Conservation (phyloP, 1,140 invertebrate genomes). For the Plodia interpunctella region DNA sequence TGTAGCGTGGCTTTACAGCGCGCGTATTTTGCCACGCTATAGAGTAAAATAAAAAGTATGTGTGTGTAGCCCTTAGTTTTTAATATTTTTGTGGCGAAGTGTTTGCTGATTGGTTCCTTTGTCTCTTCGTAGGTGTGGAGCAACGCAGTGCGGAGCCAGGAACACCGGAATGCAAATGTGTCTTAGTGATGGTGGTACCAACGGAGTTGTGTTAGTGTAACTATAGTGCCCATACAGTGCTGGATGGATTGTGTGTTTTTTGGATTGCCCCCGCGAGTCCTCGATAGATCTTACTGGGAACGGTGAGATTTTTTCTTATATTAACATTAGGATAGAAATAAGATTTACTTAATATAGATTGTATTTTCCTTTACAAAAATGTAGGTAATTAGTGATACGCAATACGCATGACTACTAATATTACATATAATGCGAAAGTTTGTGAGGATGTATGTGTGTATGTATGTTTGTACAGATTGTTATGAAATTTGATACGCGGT, state of each 20-base stretch:
- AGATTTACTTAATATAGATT: no score
- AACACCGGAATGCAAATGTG: slow-evolving; percentile 60
- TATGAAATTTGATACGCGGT: no score
- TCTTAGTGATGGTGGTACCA: slow-evolving; percentile 55
- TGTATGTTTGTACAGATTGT: no score
- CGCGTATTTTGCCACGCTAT: slow-evolving; percentile 40
- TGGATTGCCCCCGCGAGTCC: slow-evolving; percentile 71
- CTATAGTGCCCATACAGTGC: slow-evolving; percentile 67
- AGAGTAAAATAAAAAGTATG: slow-evolving; percentile 24
- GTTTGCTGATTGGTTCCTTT: slow-evolving; percentile 53
- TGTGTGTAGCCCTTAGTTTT: slow-evolving; percentile 38
- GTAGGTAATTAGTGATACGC: no score
- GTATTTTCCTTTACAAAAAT: not conserved
- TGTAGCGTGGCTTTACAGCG: slow-evolving; percentile 54
- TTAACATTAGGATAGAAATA: no score
- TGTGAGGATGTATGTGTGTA: no score
- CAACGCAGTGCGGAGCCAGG: slow-evolving; percentile 29
- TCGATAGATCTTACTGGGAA: slow-evolving; percentile 66
- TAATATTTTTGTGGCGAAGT: slow-evolving; percentile 35
- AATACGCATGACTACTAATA: no score
- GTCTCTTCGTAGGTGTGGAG: slow-evolving; percentile 62
- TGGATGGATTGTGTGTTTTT: slow-evolving; percentile 72
- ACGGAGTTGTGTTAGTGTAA: slow-evolving; percentile 66
- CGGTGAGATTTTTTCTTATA: slow-evolving; percentile 43
- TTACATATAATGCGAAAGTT: no score